Evolutionary conservation across 2,888 invertebrate species (phyloP), one percentile per base, ranked within the genome.

Genomic region (Tipula unca): DNA sequence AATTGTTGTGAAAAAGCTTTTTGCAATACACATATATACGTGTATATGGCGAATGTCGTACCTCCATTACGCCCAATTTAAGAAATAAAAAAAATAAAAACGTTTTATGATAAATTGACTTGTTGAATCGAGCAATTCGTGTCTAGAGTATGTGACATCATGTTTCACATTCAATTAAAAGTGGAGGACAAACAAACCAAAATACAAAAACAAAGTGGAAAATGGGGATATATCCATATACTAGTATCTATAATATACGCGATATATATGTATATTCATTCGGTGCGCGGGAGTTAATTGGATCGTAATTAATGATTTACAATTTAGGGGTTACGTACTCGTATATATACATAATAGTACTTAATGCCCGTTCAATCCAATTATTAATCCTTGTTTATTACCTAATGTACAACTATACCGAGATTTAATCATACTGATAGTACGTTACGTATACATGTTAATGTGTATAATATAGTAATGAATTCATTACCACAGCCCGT

Each of bases 51-150:
- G 25, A 69, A 69, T 69, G 69, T 36, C 32, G 36, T n/a, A n/a
- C n/a, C 3, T 25, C 0, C 69, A 25, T n/a, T 42, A 25, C 25
- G 69, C 69, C 25, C 10, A 69, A 69, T 25, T 69, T 69, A 69
- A 69, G 69, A 25, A 69, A 69, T 69, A 25, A 69, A 2, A 48
- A 25, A 25, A 25, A 14, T 25, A 25, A 25, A 25, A 14, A 10
- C 25, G 25, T 14, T 69, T 69, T 25, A 20, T 20, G 25, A 69
- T 25, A 69, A 69, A 25, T 69, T 69, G 69, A 69, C 69, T 69
- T 69, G 69, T 69, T 69, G 69, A 69, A 69, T 69, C n/a, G n/a
- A 69, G 69, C 25, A 69, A 69, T 69, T 69, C 69, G 69, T 69
- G 69, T 69, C 69, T 48, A 48, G 6, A 8, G 25, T 20, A 25